phyloP scores from a whole-genome alignment of 2,797 vertebrate genomes.

The Manis pentadactyla region DNA sequence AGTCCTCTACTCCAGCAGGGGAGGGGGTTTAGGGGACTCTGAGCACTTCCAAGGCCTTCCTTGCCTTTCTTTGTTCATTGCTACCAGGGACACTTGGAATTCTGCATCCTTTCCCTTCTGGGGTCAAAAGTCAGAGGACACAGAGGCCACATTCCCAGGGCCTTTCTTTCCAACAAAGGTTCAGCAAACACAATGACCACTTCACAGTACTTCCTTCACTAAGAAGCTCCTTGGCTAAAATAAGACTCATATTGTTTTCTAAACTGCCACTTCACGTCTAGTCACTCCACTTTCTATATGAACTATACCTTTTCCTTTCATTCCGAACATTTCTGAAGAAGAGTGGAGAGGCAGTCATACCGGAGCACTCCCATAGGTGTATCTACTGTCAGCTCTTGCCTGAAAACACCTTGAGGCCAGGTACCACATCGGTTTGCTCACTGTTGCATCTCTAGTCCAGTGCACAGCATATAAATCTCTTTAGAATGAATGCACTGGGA shows the following conservation, averaged over 20 bases:
- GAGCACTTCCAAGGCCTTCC: background rate
- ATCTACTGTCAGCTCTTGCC: background rate
- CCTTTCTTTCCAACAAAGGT: background rate
- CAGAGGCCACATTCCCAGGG: accelerated
- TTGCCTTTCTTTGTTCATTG: background rate
- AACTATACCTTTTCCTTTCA: background rate
- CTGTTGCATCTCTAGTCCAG: background rate
- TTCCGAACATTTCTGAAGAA: background rate
- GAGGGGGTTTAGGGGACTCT: background rate
- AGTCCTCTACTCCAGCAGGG: background rate
- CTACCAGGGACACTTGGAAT: background rate
- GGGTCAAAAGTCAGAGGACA: background rate
- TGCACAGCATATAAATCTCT: background rate
- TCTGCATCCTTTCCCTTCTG: background rate
- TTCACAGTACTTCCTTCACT: background rate
- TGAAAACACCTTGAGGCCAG: background rate
- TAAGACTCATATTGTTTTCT: background rate
- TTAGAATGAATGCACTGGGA: background rate
- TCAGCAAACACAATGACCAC: background rate
- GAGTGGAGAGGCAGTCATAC: background rate
- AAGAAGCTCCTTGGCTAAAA: background rate
- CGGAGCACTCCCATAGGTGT: background rate
- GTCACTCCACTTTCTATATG: background rate
- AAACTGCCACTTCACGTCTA: background rate
- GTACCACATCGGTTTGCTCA: background rate